phyloP scores from a whole-genome alignment of 2,888 invertebrate species.

The Drosophila melanosoma region DNA sequence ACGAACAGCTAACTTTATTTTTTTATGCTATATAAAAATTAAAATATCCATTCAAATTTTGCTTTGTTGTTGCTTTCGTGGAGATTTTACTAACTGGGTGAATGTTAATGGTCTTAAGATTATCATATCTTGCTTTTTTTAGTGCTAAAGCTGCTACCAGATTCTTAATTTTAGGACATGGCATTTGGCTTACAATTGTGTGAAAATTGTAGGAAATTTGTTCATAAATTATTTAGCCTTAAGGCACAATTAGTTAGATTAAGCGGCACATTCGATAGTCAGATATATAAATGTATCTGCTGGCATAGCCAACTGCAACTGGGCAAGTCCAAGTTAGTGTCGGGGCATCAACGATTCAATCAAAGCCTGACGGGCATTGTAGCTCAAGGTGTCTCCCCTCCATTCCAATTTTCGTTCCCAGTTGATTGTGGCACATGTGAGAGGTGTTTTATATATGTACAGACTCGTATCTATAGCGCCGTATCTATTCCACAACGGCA shows the following conservation, averaged over 20 bases:
- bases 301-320: neutral
- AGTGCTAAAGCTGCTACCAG: neutral
- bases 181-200: constrained; percentile 6
- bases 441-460: constrained; percentile 22
- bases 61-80: neutral
- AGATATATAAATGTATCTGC: neutral
- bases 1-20: neutral
- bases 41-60: neutral
- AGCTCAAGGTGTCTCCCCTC: constrained; percentile 7
- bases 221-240: constrained; percentile 25
- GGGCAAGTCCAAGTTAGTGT: constrained; percentile 4
- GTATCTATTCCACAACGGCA: constrained; percentile 20
- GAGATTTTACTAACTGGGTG: neutral
- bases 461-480: constrained; percentile 20
- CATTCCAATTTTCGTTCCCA: constrained; percentile 5
- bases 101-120: neutral
- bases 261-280: constrained; percentile 13
- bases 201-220: constrained; percentile 24
- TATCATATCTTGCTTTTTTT: neutral
- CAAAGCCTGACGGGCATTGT: constrained; percentile 11
- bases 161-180: neutral
- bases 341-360: constrained; percentile 11
- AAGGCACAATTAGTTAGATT: constrained; percentile 31
- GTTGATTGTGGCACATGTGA: constrained; percentile 44
- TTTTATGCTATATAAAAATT: neutral